Percentiles rank a stretch among this genome's conserved stretches.
Conservation (phyloP, 1,140 invertebrate genomes). For the Sesamia nonagrioides region DNA sequence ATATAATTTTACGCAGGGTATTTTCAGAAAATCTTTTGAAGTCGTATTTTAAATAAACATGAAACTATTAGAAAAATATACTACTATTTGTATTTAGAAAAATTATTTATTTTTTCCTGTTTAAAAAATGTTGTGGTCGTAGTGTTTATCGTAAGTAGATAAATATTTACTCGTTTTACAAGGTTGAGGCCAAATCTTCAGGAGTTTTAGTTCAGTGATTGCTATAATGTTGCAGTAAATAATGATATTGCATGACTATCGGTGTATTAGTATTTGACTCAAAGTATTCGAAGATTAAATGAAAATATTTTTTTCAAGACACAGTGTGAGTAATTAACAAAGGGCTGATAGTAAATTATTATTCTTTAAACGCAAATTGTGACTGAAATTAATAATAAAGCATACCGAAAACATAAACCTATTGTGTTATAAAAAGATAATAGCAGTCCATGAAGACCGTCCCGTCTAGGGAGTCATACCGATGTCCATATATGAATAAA, state of each 20-base stretch:
- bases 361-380: conserved; percentile 18
- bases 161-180: not conserved
- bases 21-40: not conserved
- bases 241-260: not conserved
- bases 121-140: not conserved
- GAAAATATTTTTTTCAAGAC: not conserved
- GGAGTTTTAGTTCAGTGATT: not conserved
- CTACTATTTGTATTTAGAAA: not conserved
- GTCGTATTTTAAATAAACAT: not conserved
- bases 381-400: conserved; percentile 20
- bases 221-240: not conserved
- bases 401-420: conserved; percentile 20
- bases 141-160: not conserved
- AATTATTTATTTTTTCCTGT: not conserved
- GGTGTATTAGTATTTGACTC: not conserved
- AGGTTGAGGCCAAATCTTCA: not conserved
- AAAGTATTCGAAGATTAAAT: not conserved
- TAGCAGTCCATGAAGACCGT: conserved; percentile 35
- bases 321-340: conserved; percentile 7
- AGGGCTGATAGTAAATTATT: not conserved
- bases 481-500: conserved; percentile 41
- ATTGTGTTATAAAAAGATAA: conserved; percentile 38
- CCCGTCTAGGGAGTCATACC: conserved; percentile 22
- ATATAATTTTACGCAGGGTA: not conserved
- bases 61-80: not conserved